Evolutionary conservation across 2,797 vertebrate genomes (phyloP).

Genomic region (Oreochromis mossambicus): DNA sequence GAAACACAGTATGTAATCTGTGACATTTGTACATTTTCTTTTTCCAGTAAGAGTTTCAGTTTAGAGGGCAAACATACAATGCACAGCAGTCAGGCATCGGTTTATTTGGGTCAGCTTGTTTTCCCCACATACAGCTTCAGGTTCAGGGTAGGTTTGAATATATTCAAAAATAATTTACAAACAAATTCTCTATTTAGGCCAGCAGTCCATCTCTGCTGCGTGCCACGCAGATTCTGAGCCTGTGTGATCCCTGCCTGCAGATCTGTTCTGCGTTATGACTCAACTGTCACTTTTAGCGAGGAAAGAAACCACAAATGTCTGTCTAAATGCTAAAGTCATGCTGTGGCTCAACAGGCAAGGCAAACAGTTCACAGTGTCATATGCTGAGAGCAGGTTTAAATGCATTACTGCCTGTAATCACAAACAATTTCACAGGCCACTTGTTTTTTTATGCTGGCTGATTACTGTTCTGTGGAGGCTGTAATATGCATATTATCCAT

Average conservation of each 20-base stretch:
- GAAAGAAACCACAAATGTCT: neutral
- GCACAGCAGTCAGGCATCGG: neutral
- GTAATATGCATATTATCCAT: neutral
- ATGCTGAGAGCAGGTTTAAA: neutral
- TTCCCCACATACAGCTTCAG: neutral
- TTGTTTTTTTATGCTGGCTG: neutral
- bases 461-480: neutral
- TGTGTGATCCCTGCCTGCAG: neutral
- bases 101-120: neutral
- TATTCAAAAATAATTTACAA: neutral
- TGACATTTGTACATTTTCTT: neutral
- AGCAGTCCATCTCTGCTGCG: neutral
- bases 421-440: neutral
- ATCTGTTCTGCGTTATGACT: conserved; percentile 4
- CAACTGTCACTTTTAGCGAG: neutral
- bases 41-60: neutral
- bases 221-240: neutral
- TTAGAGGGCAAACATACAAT: neutral
- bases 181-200: neutral
- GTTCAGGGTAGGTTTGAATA: neutral
- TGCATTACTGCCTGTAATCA: neutral
- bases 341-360: neutral
- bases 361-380: neutral
- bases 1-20: neutral
- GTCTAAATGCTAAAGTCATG: neutral